These are phyloP conservation scores for Ametastegia equiseti DNA, from an alignment of 2,888 invertebrate genomes.

Conservation along the genomic window DNA sequence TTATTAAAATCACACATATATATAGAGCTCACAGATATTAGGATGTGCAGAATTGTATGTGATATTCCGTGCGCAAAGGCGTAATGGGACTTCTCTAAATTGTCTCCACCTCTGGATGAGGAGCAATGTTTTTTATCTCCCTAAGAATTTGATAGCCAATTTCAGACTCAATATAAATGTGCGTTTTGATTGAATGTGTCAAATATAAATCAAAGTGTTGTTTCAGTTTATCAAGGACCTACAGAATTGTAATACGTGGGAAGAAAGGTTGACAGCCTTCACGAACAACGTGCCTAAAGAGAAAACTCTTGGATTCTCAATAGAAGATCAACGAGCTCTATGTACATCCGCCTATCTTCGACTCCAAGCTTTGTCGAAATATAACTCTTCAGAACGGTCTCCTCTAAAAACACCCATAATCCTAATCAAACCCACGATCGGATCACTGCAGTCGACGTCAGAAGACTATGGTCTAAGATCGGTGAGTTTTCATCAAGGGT, in stretches of 20 bases:
- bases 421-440: conserved; percentile 81
- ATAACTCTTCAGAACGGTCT: conserved; percentile 75
- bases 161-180: too few relatives aligned
- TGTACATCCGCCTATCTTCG: conserved; percentile 77
- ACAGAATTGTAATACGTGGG: conserved; percentile 77
- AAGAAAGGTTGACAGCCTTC: conserved; percentile 79
- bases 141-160: too few relatives aligned
- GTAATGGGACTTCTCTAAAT: too few relatives aligned
- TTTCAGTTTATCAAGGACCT: conserved; percentile 73
- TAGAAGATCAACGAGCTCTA: conserved; percentile 74
- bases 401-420: conserved; percentile 80
- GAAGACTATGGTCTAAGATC: conserved; percentile 82
- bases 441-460: conserved; percentile 77
- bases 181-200: too few relatives aligned
- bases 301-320: conserved; percentile 62
- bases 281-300: conserved; percentile 75
- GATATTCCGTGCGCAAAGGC: too few relatives aligned
- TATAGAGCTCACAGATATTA: too few relatives aligned
- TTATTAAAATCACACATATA: too few relatives aligned
- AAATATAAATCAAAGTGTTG: background rate
- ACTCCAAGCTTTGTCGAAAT: conserved; percentile 77
- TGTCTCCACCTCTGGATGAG: too few relatives aligned
- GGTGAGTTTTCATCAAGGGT: conserved; percentile 63
- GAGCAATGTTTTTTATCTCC: too few relatives aligned
- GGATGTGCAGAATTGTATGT: too few relatives aligned